phyloP scores from a whole-genome alignment of 2,797 vertebrate genomes.

The Craterocephalus amniculus region DNA sequence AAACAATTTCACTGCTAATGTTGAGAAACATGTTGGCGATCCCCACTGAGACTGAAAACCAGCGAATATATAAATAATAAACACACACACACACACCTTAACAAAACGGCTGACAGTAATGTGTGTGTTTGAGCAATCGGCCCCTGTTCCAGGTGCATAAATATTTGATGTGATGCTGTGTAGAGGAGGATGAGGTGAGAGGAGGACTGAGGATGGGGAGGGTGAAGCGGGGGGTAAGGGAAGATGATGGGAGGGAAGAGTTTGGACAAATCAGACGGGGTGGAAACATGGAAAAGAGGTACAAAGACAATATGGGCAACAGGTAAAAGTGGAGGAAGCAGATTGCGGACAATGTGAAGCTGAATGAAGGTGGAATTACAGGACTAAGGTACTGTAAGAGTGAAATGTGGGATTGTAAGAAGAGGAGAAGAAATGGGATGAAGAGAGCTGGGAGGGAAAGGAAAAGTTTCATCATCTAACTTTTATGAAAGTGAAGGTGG shows the following conservation, averaged over 20 bases:
- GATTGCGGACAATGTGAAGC: background rate
- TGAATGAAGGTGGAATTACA: background rate
- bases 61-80: constrained; percentile 76
- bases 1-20: constrained; percentile 82
- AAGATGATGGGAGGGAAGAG: background rate
- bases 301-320: background rate
- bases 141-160: constrained; percentile 74
- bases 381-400: background rate
- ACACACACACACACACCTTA: constrained; percentile 51
- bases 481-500: no score
- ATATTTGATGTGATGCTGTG: constrained; percentile 79
- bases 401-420: background rate
- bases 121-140: constrained; percentile 78
- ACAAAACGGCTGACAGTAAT: constrained; percentile 79
- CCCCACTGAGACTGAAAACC: constrained; percentile 64
- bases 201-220: constrained; percentile 23
- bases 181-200: constrained; percentile 47
- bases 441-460: background rate
- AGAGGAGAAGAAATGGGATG: background rate
- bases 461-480: no score
- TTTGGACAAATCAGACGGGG: background rate
- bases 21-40: constrained; percentile 82
- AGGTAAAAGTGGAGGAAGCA: background rate
- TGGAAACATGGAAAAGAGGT: background rate
- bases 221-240: background rate